Conservation (phyloP, 2,888 invertebrate species). For the Neoaliturus tenellus region DNA sequence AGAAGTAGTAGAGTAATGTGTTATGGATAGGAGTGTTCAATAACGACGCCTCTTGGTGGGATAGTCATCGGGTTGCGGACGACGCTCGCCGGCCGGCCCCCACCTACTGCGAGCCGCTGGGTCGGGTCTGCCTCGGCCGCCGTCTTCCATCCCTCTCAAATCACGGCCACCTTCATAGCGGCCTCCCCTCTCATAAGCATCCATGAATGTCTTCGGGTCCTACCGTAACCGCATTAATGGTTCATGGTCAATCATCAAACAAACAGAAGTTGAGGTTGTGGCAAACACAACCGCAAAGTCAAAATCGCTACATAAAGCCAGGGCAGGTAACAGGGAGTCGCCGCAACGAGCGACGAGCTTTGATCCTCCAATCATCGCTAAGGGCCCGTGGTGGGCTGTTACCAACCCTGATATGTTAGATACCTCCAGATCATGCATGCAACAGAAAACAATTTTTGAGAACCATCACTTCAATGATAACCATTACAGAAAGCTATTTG, state of each 20-base stretch:
- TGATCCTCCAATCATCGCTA: too few relatives aligned
- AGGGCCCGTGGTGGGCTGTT: neutral
- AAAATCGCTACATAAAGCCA: neutral
- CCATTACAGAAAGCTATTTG: neutral
- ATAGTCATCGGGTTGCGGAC: conserved; percentile 74
- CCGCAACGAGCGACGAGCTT: neutral
- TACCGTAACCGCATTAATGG: conserved; percentile 67
- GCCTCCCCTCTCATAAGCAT: conserved; percentile 69
- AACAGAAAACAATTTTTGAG: neutral
- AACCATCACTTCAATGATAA: neutral
- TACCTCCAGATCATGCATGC: neutral
- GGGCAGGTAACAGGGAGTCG: neutral
- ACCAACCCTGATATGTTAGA: neutral
- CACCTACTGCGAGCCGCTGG: conserved; percentile 60
- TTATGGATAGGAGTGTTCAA: conserved; percentile 70
- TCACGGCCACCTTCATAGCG: conserved; percentile 67
- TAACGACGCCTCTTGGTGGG: conserved; percentile 81
- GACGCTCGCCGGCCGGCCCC: conserved; percentile 66
- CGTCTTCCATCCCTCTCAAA: conserved; percentile 61
- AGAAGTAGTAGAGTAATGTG: neutral
- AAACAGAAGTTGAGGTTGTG: neutral
- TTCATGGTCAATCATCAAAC: conserved; percentile 42
- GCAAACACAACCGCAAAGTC: neutral
- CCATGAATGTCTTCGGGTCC: conserved; percentile 74
- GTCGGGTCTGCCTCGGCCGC: conserved; percentile 62